Percentiles rank a stretch among this genome's conserved stretches.
phyloP scores from a whole-genome alignment of 2,888 invertebrate species.

The Eupsilia transversa region DNA sequence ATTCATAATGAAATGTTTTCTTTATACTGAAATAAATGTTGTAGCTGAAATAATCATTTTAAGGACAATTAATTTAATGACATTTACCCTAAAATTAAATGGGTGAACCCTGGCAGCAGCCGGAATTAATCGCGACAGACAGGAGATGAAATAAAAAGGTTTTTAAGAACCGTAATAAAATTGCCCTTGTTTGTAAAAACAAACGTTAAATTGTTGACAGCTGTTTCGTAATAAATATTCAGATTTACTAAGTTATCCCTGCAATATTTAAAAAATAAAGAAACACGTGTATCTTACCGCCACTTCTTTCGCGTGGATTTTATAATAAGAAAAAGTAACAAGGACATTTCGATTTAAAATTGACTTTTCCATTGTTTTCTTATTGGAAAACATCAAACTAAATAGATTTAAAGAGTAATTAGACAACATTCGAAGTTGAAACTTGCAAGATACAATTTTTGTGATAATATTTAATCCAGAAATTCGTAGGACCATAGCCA shows the following conservation, averaged over 20 bases:
- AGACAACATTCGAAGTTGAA: neutral
- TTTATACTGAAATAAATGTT: slow-evolving; percentile 17
- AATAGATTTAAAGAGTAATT: neutral
- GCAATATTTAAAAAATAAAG: neutral
- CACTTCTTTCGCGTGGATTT: neutral
- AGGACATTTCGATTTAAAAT: neutral
- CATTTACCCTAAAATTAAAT: slow-evolving; percentile 52
- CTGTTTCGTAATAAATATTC: slow-evolving; percentile 26
- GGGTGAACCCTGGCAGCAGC: slow-evolving; percentile 34
- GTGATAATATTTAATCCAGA: neutral
- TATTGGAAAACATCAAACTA: neutral
- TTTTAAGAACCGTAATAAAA: slow-evolving; percentile 53
- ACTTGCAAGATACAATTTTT: neutral
- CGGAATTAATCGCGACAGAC: slow-evolving; percentile 48
- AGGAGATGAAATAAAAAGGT: slow-evolving; percentile 58
- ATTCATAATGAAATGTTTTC: neutral
- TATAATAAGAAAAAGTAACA: neutral
- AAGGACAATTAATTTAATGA: slow-evolving; percentile 47
- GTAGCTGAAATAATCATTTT: neutral
- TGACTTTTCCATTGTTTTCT: neutral
- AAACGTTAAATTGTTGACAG: slow-evolving; percentile 14
- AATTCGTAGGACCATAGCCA: too few relatives aligned
- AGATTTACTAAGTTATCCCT: slow-evolving; percentile 3
- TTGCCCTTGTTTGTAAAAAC: slow-evolving; percentile 42
- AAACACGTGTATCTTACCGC: neutral